These are phyloP conservation scores for Drosophila quadrilineata DNA, from an alignment of 1,140 invertebrate genomes.

Conservation along the genomic window DNA sequence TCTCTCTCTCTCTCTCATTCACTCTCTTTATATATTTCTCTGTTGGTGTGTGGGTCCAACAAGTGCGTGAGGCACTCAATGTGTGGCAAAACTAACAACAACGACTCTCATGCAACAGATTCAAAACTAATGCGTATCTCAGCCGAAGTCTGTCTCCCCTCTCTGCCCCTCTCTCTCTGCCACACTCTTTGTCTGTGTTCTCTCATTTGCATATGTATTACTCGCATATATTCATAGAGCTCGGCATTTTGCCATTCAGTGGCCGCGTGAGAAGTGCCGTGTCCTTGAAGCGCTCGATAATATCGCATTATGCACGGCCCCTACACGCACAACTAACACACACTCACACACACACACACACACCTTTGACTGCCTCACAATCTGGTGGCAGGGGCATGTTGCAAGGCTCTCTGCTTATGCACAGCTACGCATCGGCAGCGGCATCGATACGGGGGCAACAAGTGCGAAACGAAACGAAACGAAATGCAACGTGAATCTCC, in stretches of 20 bases:
- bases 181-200: not conserved
- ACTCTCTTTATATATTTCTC: no score
- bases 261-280: conserved; percentile 36
- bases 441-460: conserved; percentile 53
- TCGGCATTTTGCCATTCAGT: conserved; percentile 1
- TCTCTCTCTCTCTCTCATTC: no score
- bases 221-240: conserved; percentile 10
- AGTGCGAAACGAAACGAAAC: conserved; percentile 32
- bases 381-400: conserved; percentile 6
- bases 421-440: conserved; percentile 39
- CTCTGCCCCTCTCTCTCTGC: not conserved
- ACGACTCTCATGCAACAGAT: conserved; percentile 23
- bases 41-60: conserved; percentile 17
- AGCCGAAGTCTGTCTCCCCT: not conserved
- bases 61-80: conserved; percentile 63
- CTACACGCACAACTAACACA: conserved; percentile 7
- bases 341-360: not conserved
- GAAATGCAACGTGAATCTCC: not conserved
- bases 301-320: conserved; percentile 41
- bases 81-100: conserved; percentile 18
- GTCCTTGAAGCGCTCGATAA: conserved; percentile 46
- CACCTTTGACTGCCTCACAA: not conserved
- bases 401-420: no score
- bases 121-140: conserved; percentile 29
- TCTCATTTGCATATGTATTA: conserved; percentile 43